Conservation (phyloP, 2,797 vertebrate species). For the Epinephelus malabaricus region DNA sequence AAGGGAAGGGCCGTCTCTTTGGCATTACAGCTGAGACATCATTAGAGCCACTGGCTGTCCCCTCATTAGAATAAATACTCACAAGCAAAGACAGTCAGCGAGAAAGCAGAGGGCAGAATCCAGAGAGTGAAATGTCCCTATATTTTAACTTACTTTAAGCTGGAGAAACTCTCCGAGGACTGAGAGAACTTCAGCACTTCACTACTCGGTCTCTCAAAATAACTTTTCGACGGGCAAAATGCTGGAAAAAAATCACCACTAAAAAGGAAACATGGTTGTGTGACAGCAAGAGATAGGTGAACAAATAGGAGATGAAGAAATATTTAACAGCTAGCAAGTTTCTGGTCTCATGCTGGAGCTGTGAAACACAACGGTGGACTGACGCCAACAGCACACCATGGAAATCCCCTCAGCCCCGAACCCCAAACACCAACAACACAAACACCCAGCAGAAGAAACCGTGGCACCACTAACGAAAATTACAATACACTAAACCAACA, state of each 20-base stretch:
- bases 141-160: constrained; percentile 42
- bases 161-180: constrained; percentile 27
- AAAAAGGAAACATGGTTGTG: constrained; percentile 72
- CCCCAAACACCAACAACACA: constrained; percentile 41
- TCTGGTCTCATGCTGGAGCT: constrained; percentile 63
- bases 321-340: constrained; percentile 69
- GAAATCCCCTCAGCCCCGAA: constrained; percentile 58
- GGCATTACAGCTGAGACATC: constrained; percentile 62
- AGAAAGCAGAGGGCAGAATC: constrained; percentile 41
- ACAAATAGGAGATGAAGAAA: constrained; percentile 44
- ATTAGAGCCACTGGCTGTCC: constrained; percentile 60
- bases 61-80: constrained; percentile 71
- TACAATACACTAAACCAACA: constrained; percentile 7
- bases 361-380: constrained; percentile 58
- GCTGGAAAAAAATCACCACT: neutral
- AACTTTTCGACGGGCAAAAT: constrained; percentile 6
- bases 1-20: constrained; percentile 47
- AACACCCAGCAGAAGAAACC: constrained; percentile 41
- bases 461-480: constrained; percentile 19
- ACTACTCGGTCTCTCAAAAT: constrained; percentile 4
- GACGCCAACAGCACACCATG: constrained; percentile 45
- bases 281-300: constrained; percentile 57
- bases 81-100: constrained; percentile 52
- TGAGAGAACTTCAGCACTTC: constrained; percentile 18
- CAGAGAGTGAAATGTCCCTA: constrained; percentile 27